Percentiles rank a stretch among this genome's conserved stretches.
Evolutionary conservation across 2,113 vertebrate genomes (phyloP).

Genomic region (Anas platyrhynchos): DNA sequence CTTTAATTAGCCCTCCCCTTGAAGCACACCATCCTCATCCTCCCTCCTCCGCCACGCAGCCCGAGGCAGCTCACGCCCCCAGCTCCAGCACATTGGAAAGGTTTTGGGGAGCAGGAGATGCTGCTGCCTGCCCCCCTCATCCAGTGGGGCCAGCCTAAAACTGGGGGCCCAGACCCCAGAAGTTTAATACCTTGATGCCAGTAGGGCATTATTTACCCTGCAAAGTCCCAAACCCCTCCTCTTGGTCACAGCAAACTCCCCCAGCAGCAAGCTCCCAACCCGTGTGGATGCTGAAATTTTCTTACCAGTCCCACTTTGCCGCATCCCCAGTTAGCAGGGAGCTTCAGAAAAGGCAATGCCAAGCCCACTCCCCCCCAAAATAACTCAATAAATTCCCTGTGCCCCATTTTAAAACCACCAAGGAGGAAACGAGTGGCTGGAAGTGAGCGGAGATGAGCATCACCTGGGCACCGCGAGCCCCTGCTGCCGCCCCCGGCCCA

Average conservation of each 20-base stretch:
- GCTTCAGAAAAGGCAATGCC: background rate
- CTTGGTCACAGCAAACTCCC: background rate
- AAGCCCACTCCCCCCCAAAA: rapidly evolving
- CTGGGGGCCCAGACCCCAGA: background rate
- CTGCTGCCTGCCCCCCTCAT: background rate
- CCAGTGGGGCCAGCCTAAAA: background rate
- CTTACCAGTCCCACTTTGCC: background rate
- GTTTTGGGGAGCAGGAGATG: background rate
- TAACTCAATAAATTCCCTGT: background rate
- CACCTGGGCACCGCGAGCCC: background rate
- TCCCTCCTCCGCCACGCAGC: background rate
- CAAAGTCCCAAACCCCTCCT: rapidly evolving
- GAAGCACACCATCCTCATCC: background rate
- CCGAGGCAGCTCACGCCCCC: background rate
- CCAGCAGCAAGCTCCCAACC: background rate
- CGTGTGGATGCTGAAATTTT: background rate
- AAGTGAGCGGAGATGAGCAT: background rate
- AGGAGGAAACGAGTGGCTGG: background rate
- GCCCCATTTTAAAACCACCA: background rate
- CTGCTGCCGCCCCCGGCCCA: background rate
- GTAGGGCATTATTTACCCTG: background rate
- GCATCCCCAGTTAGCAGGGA: background rate
- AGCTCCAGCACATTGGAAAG: rapidly evolving
- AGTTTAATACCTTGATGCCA: rapidly evolving
- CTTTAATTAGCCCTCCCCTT: background rate